These are phyloP conservation scores for Leptopilina syphax DNA, from an alignment of 2,888 invertebrate species.

Conservation along the genomic window DNA sequence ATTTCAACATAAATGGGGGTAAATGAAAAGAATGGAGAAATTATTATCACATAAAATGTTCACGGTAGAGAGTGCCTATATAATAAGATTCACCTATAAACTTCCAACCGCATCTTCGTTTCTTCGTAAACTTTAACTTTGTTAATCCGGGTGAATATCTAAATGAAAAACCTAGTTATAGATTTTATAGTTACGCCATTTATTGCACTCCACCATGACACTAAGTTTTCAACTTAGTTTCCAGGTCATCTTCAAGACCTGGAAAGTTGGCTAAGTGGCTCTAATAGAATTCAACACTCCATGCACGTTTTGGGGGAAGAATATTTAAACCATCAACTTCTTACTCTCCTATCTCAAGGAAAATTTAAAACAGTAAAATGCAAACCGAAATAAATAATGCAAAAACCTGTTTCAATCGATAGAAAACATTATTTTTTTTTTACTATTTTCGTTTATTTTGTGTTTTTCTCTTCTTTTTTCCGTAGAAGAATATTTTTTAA, in stretches of 20 bases:
- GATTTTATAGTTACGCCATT: slow-evolving; percentile 10
- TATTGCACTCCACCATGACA: background rate
- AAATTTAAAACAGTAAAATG: background rate
- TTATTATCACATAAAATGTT: background rate
- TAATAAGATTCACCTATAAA: slow-evolving; percentile 1
- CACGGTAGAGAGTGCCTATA: background rate
- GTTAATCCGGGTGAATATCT: slow-evolving; percentile 6
- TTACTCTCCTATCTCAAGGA: background rate
- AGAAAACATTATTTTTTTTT: background rate
- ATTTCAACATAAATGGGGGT: too few relatives aligned
- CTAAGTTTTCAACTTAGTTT: slow-evolving; percentile 30
- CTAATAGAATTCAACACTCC: slow-evolving; percentile 8
- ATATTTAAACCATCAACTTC: slow-evolving; percentile 9
- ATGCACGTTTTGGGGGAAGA: slow-evolving; percentile 15
- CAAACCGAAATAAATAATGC: background rate
- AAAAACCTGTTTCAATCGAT: background rate
- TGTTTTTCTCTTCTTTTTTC: too few relatives aligned
- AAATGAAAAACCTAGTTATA: slow-evolving; percentile 24
- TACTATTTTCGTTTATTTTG: too few relatives aligned
- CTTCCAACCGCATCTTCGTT: background rate
- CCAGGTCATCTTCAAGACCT: slow-evolving; percentile 24
- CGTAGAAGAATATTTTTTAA: too few relatives aligned
- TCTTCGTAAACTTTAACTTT: background rate
- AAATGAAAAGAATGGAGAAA: background rate
- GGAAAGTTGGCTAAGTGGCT: slow-evolving; percentile 27